Evolutionary conservation across 2,888 invertebrate genomes (phyloP), one percentile per base, ranked within the genome.

Genomic region (Clepsis dumicolana): DNA sequence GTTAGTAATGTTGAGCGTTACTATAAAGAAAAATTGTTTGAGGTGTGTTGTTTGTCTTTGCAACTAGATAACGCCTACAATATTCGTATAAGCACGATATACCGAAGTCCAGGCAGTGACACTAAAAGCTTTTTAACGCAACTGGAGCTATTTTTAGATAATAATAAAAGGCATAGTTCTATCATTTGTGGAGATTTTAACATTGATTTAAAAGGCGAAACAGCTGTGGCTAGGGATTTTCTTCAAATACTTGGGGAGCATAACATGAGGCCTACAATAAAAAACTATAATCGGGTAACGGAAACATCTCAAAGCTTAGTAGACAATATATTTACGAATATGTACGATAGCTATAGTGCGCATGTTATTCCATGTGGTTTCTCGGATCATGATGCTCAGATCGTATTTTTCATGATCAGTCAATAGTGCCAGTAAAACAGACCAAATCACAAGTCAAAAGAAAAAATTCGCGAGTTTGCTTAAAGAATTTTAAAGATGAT

Each of bases 341-440:
- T n/a, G 3, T 1, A 5, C 14, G n/a, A 41, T 5, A 12, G n/a
- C 16, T 14, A n/a, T 25, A n/a, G 25, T n/a, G 38, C 59, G 10
- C 5, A n/a, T 3, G 59, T 59, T n/a, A 25, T 41, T 59, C 25
- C 59, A 1, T 59, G 59, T 41, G 25, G 8, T n/a, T 59, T 59
- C 25, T 59, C 59, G n/a, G 59, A 59, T 14, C 59, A 59, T 24
- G 59, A 59, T 41, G 59, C 59, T 2, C 59, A 59, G 25, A 1
- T 59, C n/a, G 41, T 41, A 44, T 48, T 48, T 48, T 48, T 21
- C 18, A 18, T 18, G 2, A 48, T 48, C 18, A 21, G 10, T 48
- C 10, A 1, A 18, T 18, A 16, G 44, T 3, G n/a, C n/a, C 2
- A 18, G 21, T 21, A 48, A 48, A 21, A 21, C 18, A 48, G 18